Percentiles rank a stretch among this genome's conserved stretches.
These are phyloP conservation scores for Agrochola lychnidis DNA, from an alignment of 2,888 invertebrate species.

Conservation along the genomic window DNA sequence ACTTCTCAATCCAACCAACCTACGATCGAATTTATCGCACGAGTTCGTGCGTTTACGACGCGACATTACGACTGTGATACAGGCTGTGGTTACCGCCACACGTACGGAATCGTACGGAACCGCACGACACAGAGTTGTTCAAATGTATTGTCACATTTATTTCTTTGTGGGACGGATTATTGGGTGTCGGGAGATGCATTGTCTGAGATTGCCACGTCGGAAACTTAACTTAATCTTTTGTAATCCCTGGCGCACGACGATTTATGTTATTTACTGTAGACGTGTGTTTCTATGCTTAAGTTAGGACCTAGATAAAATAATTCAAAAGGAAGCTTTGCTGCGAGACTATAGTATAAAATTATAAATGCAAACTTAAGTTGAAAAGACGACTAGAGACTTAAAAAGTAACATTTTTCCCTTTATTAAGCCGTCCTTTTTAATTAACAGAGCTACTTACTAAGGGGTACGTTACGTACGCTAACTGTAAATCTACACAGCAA, in stretches of 20 bases:
- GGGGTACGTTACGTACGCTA: conserved; percentile 36
- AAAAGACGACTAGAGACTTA: conserved; percentile 17
- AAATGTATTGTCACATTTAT: conserved; percentile 61
- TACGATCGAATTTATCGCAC: conserved; percentile 59
- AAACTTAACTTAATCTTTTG: conserved; percentile 39
- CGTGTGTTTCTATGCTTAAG: conserved; percentile 10
- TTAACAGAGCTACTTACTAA: conserved; percentile 47
- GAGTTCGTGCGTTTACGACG: conserved; percentile 61
- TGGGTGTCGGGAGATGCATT: conserved; percentile 43
- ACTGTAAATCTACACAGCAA: conserved; percentile 56
- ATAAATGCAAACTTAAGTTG: conserved; percentile 25
- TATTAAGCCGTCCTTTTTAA: conserved; percentile 48
- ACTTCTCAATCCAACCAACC: conserved; percentile 33
- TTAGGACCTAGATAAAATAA: not conserved
- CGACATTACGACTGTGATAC: conserved; percentile 46
- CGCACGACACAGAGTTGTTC: conserved; percentile 38
- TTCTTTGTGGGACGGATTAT: conserved; percentile 60
- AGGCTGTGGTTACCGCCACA: conserved; percentile 52
- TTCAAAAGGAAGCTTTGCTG: not conserved
- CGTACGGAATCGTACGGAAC: conserved; percentile 40
- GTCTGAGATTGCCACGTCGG: conserved; percentile 27
- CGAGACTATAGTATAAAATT: not conserved
- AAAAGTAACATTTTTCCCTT: conserved; percentile 25
- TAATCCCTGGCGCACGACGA: conserved; percentile 35
- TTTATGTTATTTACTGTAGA: conserved; percentile 32